A percentile compares a stretch with the other conserved stretches of the same genome.
Evolutionary conservation across 2,113 vertebrate genomes (phyloP).

Genomic region (Pholis gunnellus): DNA sequence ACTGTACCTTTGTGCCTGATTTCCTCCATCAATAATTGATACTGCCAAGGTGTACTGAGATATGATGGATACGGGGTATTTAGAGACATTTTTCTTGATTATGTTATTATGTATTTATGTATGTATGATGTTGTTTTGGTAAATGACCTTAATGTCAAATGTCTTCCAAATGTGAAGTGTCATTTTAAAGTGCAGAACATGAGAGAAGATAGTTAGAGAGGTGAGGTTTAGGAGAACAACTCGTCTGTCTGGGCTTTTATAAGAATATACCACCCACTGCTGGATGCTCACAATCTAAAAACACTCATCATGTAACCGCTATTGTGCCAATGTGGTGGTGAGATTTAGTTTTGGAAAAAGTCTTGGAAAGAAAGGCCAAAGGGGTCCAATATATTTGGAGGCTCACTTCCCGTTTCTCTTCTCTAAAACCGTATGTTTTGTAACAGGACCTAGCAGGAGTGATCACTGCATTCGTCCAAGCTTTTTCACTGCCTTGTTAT

Average conservation of each 20-base stretch:
- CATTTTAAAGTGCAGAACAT: conserved; percentile 7
- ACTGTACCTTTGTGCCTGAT: neutral
- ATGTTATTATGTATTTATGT: neutral
- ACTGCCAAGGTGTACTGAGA: neutral
- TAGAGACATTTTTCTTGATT: neutral
- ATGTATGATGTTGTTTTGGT: neutral
- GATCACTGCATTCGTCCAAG: neutral
- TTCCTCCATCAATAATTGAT: conserved; percentile 17
- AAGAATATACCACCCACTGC: conserved; percentile 34
- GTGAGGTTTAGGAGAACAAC: neutral
- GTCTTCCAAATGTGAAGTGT: neutral
- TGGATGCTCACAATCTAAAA: conserved; percentile 33
- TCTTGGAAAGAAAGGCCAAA: neutral
- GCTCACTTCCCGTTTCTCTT: neutral
- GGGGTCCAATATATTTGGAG: neutral
- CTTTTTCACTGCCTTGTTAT: conserved; percentile 19
- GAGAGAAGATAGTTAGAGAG: conserved; percentile 12
- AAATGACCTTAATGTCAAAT: conserved; percentile 11
- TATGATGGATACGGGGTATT: neutral
- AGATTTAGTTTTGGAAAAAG: neutral
- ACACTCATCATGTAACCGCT: conserved; percentile 13
- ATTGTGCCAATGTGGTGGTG: neutral
- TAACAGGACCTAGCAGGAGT: neutral
- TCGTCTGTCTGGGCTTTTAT: conserved; percentile 38
- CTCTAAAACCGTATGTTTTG: neutral